Conservation (phyloP, 2,797 vertebrate species). For the Mycteria americana region DNA sequence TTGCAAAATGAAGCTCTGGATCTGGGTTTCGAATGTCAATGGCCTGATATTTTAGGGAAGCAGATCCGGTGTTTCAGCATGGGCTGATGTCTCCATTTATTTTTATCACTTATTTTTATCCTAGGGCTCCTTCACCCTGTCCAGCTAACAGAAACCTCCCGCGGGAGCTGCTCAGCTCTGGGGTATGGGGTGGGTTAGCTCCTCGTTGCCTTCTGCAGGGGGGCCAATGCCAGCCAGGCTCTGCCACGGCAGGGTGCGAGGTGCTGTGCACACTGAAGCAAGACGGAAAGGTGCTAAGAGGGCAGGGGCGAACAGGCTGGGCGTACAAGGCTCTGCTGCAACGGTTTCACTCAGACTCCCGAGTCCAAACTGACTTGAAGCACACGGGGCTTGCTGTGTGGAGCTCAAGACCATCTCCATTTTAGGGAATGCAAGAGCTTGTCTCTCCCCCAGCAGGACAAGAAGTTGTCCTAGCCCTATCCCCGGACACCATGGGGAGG, state of each 20-base stretch:
- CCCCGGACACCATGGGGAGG: constrained; percentile 12
- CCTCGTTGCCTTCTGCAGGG: not conserved
- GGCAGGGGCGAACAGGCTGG: not conserved
- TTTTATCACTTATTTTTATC: constrained; percentile 17
- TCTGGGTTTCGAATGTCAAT: not conserved
- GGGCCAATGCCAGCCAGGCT: rapidly evolving
- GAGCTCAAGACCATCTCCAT: not conserved
- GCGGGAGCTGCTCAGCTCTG: not conserved
- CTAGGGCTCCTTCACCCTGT: not conserved
- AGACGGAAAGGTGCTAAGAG: not conserved
- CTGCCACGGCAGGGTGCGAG: rapidly evolving
- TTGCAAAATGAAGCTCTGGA: not conserved
- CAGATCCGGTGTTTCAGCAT: not conserved
- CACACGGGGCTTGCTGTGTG: not conserved
- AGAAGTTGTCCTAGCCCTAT: constrained; percentile 18
- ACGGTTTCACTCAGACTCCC: not conserved
- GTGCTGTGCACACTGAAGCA: not conserved
- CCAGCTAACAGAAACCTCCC: not conserved
- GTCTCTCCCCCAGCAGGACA: not conserved
- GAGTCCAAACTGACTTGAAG: not conserved
- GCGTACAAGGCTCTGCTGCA: not conserved
- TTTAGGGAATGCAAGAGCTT: not conserved
- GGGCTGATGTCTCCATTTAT: constrained; percentile 1
- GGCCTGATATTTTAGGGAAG: not conserved
- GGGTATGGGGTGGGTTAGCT: not conserved